Evolutionary conservation across 2,888 invertebrate species (phyloP).

Genomic region (Embidobia sp.): DNA sequence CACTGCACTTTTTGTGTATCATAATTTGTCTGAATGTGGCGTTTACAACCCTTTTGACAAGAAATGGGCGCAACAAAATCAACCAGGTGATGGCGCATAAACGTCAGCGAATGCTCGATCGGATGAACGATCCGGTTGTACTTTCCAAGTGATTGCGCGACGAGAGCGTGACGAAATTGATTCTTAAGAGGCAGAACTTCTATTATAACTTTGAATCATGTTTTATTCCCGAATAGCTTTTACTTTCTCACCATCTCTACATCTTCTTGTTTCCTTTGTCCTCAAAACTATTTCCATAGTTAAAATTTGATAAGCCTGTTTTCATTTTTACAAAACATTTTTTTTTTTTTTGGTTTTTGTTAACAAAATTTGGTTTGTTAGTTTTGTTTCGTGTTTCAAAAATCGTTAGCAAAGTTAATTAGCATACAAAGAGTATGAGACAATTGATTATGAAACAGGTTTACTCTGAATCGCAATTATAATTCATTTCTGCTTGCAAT

Average conservation of each 20-base stretch:
- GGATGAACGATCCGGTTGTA: constrained; percentile 61
- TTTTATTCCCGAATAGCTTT: constrained; percentile 40
- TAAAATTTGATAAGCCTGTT: too few relatives aligned
- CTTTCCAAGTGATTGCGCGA: constrained; percentile 71
- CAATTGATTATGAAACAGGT: constrained; percentile 65
- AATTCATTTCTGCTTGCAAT: constrained; percentile 68
- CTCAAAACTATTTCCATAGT: too few relatives aligned
- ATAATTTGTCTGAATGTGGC: constrained; percentile 63
- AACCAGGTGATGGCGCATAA: constrained; percentile 70
- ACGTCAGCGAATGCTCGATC: constrained; percentile 59
- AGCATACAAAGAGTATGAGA: constrained; percentile 31
- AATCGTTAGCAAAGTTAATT: constrained; percentile 25
- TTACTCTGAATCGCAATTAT: constrained; percentile 66
- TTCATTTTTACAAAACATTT: too few relatives aligned
- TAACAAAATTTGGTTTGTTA: too few relatives aligned
- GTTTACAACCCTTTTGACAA: constrained; percentile 70
- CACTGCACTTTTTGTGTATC: constrained; percentile 65
- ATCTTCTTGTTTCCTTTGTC: too few relatives aligned
- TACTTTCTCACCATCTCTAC: not conserved
- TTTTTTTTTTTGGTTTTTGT: too few relatives aligned
- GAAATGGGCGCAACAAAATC: constrained; percentile 69
- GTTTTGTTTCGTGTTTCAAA: not conserved
- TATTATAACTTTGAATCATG: constrained; percentile 36
- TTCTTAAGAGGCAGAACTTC: constrained; percentile 40
- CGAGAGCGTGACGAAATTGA: constrained; percentile 67